Conservation (phyloP, 2,888 invertebrate genomes). For the Dynastes hyllus region DNA sequence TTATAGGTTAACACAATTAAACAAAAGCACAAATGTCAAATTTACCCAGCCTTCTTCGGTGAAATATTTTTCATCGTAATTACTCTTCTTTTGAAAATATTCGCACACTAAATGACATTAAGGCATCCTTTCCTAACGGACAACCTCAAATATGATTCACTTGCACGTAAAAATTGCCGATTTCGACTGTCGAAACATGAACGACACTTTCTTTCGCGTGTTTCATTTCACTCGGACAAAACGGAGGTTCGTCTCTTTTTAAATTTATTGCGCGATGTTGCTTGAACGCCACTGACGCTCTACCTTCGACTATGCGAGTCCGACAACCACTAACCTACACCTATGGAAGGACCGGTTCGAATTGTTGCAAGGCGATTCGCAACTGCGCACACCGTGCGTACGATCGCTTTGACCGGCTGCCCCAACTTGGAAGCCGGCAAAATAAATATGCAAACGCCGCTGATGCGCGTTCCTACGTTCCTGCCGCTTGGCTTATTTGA, state of each 20-base stretch:
- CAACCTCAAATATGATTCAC: not conserved
- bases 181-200: conserved; percentile 24
- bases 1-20: too few relatives aligned
- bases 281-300: too few relatives aligned
- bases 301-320: not conserved
- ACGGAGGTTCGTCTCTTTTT: conserved; percentile 7
- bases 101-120: conserved; percentile 44
- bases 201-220: conserved; percentile 31
- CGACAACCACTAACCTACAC: conserved; percentile 48
- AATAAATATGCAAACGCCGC: not conserved
- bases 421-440: not conserved
- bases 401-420: not conserved
- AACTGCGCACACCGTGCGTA: conserved; percentile 44
- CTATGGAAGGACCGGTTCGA: conserved; percentile 39
- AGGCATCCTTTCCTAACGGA: conserved; percentile 5
- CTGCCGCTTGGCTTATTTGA: not conserved
- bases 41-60: not conserved
- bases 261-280: not conserved
- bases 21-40: not conserved
- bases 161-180: not conserved
- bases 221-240: conserved; percentile 39
- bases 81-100: conserved; percentile 43
- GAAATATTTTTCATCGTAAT: conserved; percentile 2
- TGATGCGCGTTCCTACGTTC: not conserved
- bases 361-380: conserved; percentile 41